A percentile compares a stretch with the other conserved stretches of the same genome.
Conservation (phyloP, 2,888 invertebrate species). For the Drosophila mercatorum region DNA sequence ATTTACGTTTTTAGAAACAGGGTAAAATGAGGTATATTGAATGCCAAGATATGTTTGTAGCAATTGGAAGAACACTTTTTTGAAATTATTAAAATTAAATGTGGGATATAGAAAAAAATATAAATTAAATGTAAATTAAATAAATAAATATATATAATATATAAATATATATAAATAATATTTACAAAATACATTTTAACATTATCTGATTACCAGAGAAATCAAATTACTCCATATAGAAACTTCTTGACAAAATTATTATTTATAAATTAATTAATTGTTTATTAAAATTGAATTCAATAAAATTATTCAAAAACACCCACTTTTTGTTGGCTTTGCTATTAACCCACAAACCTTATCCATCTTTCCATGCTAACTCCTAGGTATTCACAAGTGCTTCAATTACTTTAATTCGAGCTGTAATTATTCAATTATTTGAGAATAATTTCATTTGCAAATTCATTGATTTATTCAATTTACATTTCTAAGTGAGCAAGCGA, state of each 20-base stretch:
- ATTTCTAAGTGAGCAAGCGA: background rate
- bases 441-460: conserved; percentile 1
- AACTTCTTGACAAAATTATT: no score
- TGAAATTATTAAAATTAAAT: no score
- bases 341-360: background rate
- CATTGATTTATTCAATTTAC: conserved; percentile 4
- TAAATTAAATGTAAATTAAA: no score
- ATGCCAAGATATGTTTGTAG: no score
- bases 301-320: background rate
- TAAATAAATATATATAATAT: background rate
- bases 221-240: no score
- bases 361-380: no score
- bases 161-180: background rate
- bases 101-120: no score
- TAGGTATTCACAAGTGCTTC: background rate
- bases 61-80: no score
- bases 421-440: background rate
- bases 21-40: background rate
- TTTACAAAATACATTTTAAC: background rate
- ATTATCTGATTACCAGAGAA: background rate
- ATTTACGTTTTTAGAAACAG: background rate
- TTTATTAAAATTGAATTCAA: background rate
- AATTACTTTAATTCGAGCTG: background rate
- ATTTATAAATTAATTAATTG: background rate
- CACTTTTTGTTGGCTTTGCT: no score